These are phyloP conservation scores for Augiades crinisus DNA, from an alignment of 2,888 invertebrate genomes.

Conservation along the genomic window DNA sequence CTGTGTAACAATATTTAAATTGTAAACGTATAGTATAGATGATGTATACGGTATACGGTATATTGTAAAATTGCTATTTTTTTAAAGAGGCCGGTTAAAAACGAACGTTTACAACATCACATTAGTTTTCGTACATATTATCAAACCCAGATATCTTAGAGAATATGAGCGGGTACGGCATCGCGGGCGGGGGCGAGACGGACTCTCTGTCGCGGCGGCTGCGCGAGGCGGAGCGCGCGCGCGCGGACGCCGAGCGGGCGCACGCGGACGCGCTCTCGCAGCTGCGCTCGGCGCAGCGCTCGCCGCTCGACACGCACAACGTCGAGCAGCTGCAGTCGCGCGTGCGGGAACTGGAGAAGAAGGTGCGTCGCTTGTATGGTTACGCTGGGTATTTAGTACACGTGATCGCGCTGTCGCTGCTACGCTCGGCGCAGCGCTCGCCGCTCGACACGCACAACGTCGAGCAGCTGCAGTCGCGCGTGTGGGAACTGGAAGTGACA, in stretches of 20 bases:
- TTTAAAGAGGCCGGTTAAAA: no score
- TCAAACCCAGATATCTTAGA: constrained; percentile 30
- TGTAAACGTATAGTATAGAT: no score
- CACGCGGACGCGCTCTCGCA: constrained; percentile 89
- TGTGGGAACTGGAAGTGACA: constrained; percentile 95
- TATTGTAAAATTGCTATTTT: no score
- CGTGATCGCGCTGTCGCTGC: background rate
- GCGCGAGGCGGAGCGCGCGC: constrained; percentile 89
- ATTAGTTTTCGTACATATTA: background rate
- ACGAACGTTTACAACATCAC: background rate
- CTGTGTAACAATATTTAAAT: no score
- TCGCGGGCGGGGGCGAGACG: constrained; percentile 58
- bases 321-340: constrained; percentile 90
- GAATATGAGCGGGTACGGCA: constrained; percentile 72
- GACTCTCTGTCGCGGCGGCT: constrained; percentile 85
- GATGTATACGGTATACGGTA: no score
- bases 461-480: constrained; percentile 87
- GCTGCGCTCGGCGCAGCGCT: constrained; percentile 79
- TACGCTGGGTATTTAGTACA: background rate
- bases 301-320: constrained; percentile 71
- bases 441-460: background rate
- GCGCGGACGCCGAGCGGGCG: constrained; percentile 88
- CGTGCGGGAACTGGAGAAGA: constrained; percentile 95
- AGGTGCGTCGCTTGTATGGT: constrained; percentile 74
- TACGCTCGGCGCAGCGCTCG: background rate